Evolutionary conservation across 2,113 vertebrate genomes (phyloP), one percentile per base, ranked within the genome.

Genomic region (Furnarius figulus): DNA sequence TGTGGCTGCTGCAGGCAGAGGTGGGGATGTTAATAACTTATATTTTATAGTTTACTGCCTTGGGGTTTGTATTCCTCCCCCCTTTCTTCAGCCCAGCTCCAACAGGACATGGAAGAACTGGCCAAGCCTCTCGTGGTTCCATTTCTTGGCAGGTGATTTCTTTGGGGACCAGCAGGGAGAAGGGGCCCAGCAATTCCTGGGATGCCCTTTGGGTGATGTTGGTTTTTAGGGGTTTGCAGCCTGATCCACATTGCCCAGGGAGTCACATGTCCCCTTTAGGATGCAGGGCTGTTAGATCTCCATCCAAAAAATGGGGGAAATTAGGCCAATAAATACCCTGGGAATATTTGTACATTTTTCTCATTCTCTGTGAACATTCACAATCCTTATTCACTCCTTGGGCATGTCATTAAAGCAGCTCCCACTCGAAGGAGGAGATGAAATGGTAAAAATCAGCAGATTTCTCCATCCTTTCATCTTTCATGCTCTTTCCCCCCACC

Each of bases 131-230:
- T 85, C 47, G 78, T 94, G 89, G 49, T 90, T 94, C 89, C 82
- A 75, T 87, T 96, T 95, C 93, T 91, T 92, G 68, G 61, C 56
- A 53, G 87, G 27, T 84, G 35, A 96, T 91, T 88, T 90, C 77
- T 94, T 87, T 77, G 82, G 4, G 22, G 77, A 53, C 55, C 82
- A 28, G 74, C 53, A 65, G 75, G 93, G 92, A 67, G 63, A 87
- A 89, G 67, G 6, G 62, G 72, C 83, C 94, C 67, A 11, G 7
- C 21, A 24, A 3, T 50, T 82, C 10, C 31, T n/a, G 42, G 88
- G 52, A 50, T 68, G 50, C 21, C 87, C 52, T 37, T 44, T 24
- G 82, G 74, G 74, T 23, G 80, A 18, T 31, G 52, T 50, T 27
- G 39, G 33, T 67, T 14, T 2, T 50, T 62, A 7, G 44, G 53